Evolutionary conservation across 2,113 vertebrate species (phyloP).

Genomic region (Lasiurus borealis): DNA sequence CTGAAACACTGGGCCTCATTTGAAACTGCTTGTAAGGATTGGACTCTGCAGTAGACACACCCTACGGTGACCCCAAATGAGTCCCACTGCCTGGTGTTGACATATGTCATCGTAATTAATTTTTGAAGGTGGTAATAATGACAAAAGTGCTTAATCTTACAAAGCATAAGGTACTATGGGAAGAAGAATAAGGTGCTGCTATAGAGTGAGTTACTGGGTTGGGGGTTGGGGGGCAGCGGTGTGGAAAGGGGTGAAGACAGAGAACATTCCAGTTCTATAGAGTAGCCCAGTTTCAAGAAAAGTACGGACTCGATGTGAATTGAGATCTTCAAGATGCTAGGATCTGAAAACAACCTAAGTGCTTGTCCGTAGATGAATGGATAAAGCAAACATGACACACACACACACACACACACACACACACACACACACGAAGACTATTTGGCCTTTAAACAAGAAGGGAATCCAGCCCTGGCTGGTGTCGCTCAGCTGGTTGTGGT

Average conservation of each 20-base stretch:
- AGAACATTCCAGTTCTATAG: neutral
- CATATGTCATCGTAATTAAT: neutral
- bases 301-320: conserved; percentile 9
- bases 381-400: neutral
- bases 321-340: neutral
- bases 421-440: neutral
- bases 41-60: neutral
- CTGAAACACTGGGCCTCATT: conserved; percentile 15
- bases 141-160: neutral
- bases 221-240: too few relatives aligned
- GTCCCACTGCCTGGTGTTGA: neutral
- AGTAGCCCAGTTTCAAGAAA: neutral
- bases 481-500: neutral
- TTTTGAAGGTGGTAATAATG: conserved; percentile 11
- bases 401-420: neutral
- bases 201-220: neutral
- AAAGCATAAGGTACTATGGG: neutral
- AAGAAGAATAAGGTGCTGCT: neutral
- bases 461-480: neutral
- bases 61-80: neutral
- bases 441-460: neutral
- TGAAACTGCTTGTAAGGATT: neutral
- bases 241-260: neutral
- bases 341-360: neutral
- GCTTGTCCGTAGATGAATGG: neutral